Conservation (phyloP, 1,140 invertebrate species). For the Drosophila suzukii region DNA sequence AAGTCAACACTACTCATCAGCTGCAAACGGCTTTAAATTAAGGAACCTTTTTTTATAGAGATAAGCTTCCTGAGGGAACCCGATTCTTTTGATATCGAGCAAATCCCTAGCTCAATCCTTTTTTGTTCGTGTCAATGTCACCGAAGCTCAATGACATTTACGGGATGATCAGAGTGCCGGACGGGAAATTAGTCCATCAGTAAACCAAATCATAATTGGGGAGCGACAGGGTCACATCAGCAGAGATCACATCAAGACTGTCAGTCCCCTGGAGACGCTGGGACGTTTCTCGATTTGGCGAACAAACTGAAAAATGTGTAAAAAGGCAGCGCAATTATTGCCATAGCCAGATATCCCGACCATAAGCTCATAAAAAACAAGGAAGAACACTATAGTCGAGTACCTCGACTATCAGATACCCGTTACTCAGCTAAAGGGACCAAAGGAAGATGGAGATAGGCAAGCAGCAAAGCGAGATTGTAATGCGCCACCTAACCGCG, state of each 20-base stretch:
- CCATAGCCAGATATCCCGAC: conserved; percentile 14
- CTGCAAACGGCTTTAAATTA: background rate
- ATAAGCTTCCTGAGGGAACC: background rate
- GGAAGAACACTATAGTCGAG: too few relatives aligned
- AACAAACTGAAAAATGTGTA: conserved; percentile 26
- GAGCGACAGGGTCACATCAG: conserved; percentile 12
- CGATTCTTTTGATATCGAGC: background rate
- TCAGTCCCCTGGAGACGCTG: conserved; percentile 22
- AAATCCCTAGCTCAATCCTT: background rate
- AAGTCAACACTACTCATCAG: background rate
- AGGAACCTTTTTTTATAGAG: background rate
- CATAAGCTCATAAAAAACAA: conserved; percentile 21
- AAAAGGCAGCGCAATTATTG: conserved; percentile 60
- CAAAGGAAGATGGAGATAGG: too few relatives aligned
- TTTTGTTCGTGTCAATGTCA: conserved; percentile 32
- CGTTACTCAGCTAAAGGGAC: too few relatives aligned
- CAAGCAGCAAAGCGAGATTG: too few relatives aligned
- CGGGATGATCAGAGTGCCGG: conserved; percentile 6
- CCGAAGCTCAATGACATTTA: background rate
- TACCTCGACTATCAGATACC: too few relatives aligned
- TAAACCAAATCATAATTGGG: conserved; percentile 4
- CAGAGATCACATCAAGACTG: conserved; percentile 31
- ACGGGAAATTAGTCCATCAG: conserved; percentile 65
- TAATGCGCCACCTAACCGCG: too few relatives aligned
- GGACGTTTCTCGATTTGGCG: background rate